A percentile compares a stretch with the other conserved stretches of the same genome.
Conservation (phyloP, 2,797 vertebrate species). For the Petrocephalus sullivani region DNA sequence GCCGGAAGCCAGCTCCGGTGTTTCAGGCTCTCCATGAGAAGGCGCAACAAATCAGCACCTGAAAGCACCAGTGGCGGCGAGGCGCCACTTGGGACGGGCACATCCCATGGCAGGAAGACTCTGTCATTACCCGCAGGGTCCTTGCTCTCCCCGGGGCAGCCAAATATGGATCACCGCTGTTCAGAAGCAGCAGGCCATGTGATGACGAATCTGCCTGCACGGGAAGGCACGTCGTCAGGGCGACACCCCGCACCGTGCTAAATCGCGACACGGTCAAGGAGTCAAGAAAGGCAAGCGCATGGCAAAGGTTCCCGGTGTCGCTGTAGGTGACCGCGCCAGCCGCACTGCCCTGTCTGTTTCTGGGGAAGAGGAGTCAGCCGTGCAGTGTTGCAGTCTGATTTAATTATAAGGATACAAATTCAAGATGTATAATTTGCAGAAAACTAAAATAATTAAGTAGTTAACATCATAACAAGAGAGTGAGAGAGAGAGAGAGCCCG, state of each 20-base stretch:
- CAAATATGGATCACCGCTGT: conserved; percentile 29
- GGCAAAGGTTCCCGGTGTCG: background rate
- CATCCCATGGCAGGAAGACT: background rate
- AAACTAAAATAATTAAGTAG: background rate
- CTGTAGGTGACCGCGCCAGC: background rate
- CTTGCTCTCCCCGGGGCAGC: conserved; percentile 22
- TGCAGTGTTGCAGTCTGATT: background rate
- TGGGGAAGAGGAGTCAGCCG: background rate
- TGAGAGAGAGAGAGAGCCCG: background rate
- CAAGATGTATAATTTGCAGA: background rate
- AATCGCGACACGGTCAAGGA: background rate
- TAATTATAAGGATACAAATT: background rate
- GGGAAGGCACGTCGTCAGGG: background rate
- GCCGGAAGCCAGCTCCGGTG: conserved; percentile 41
- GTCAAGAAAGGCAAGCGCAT: background rate
- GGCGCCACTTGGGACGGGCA: conserved; percentile 19
- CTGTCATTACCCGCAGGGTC: conserved; percentile 30
- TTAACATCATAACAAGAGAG: background rate
- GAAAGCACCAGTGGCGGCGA: conserved; percentile 43
- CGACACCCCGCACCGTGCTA: background rate
- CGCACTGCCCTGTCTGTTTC: background rate
- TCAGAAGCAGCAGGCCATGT: conserved; percentile 19
- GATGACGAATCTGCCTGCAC: conserved; percentile 3
- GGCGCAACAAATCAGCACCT: conserved; percentile 45
- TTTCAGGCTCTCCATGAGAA: conserved; percentile 43